Percentiles rank a stretch among this genome's conserved stretches.
Evolutionary conservation across 1,140 invertebrate genomes (phyloP).

Genomic region (Maniola jurtina): DNA sequence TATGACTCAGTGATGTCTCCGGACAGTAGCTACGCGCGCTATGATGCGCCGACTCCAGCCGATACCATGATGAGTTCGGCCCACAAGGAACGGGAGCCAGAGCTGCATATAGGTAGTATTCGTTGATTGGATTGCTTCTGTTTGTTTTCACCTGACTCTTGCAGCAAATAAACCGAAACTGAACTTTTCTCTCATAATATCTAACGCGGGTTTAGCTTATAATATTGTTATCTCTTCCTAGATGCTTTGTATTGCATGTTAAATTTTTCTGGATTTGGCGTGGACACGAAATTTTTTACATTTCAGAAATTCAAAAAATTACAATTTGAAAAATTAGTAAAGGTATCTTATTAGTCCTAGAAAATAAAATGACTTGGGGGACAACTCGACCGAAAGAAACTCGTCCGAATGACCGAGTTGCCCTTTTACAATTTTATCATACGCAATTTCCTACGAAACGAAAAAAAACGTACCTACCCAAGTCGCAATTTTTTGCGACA

Average conservation of each 20-base stretch:
- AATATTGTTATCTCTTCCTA: background rate
- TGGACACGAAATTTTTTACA: no score
- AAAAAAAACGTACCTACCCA: background rate
- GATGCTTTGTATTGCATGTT: no score
- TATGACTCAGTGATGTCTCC: slow-evolving; percentile 77
- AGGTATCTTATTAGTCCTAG: no score
- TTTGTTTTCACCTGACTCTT: slow-evolving; percentile 33
- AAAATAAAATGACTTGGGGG: no score
- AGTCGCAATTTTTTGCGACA: no score
- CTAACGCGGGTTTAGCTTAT: background rate
- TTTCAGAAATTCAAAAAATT: no score
- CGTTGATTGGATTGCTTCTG: background rate
- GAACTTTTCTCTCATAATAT: background rate
- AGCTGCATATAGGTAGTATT: slow-evolving; percentile 73
- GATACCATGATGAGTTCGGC: slow-evolving; percentile 65
- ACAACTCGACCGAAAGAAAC: no score
- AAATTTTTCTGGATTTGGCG: no score
- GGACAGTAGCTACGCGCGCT: slow-evolving; percentile 76
- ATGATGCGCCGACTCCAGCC: slow-evolving; percentile 62
- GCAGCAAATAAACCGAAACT: background rate
- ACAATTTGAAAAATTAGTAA: no score
- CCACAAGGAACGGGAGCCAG: slow-evolving; percentile 74
- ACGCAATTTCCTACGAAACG: background rate
- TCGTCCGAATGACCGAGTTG: no score
- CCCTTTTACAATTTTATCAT: no score